Percentiles rank a stretch among this genome's conserved stretches.
phyloP scores from a whole-genome alignment of 2,888 invertebrate genomes.

The Deilephila elpenor region DNA sequence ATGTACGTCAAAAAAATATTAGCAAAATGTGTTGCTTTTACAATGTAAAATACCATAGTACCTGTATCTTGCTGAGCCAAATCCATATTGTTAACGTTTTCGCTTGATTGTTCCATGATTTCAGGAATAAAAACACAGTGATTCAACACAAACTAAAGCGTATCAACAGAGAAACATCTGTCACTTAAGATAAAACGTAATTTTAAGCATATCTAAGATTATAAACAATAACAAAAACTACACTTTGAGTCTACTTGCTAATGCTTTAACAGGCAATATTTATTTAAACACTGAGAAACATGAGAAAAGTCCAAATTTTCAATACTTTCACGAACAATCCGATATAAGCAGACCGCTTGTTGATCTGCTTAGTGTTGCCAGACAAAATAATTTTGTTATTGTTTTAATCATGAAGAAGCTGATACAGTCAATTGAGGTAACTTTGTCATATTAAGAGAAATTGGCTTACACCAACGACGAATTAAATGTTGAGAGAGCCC shows the following conservation, averaged over 20 bases:
- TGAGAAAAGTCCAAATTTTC: conserved; percentile 13
- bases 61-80: conserved; percentile 56
- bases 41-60: conserved; percentile 47
- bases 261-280: neutral
- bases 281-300: conserved; percentile 20
- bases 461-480: no score
- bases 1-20: conserved; percentile 48
- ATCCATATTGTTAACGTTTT: conserved; percentile 52
- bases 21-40: conserved; percentile 39
- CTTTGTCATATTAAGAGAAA: no score
- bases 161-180: conserved; percentile 72
- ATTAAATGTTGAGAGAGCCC: no score
- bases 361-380: conserved; percentile 73
- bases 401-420: neutral
- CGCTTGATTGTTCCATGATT: conserved; percentile 65
- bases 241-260: conserved; percentile 17
- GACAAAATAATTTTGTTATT: conserved; percentile 5
- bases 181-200: conserved; percentile 60
- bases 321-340: conserved; percentile 35
- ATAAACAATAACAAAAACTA: conserved; percentile 33
- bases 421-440: neutral
- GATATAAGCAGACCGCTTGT: conserved; percentile 68
- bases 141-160: conserved; percentile 67
- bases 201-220: conserved; percentile 57
- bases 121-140: conserved; percentile 44